Evolutionary conservation across 2,888 invertebrate genomes (phyloP), one percentile per base, ranked within the genome.

Genomic region (Vesta saturnalis): DNA sequence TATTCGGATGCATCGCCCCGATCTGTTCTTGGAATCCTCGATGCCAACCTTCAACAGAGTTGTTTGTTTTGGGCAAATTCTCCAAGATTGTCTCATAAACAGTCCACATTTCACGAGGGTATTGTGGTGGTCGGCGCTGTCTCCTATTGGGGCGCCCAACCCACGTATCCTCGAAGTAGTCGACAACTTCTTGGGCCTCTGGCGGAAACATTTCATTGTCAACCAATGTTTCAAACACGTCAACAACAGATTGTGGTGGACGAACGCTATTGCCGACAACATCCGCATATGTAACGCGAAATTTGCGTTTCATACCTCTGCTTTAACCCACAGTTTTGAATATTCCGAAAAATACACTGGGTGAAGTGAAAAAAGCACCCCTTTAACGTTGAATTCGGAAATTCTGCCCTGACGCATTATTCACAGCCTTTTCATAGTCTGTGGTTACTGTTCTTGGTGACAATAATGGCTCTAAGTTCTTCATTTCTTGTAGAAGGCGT

Each of bases 311-410:
- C 4, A 19, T 3, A 59, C 43, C 39, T 8, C 18, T 43, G 15
- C 54, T 62, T 8, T 22, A 43, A 59, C 19, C 46, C 46, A 39
- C 52, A 22, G 55, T 30, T 30, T 30, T 30, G n/a, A 18, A 52
- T 10, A 19, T 6, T 10, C 54, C 10, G 16, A 18, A 10, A 21
- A 54, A 54, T 12, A n/a, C n/a, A n/a, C n/a, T n/a, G n/a, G n/a
- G n/a, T n/a, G n/a, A n/a, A n/a, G n/a, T n/a, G n/a, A n/a, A n/a
- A n/a, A n/a, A n/a, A n/a, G n/a, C n/a, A n/a, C n/a, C n/a, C n/a
- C n/a, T n/a, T n/a, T n/a, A n/a, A n/a, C n/a, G n/a, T n/a, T n/a
- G n/a, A n/a, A n/a, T n/a, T n/a, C n/a, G n/a, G n/a, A n/a, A n/a
- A n/a, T n/a, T n/a, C n/a, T n/a, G 10, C 55, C 22, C 12, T n/a